Base-by-base conservation (phyloP, 2,113 vertebrate species). In the Xiphias gladius region DNA sequence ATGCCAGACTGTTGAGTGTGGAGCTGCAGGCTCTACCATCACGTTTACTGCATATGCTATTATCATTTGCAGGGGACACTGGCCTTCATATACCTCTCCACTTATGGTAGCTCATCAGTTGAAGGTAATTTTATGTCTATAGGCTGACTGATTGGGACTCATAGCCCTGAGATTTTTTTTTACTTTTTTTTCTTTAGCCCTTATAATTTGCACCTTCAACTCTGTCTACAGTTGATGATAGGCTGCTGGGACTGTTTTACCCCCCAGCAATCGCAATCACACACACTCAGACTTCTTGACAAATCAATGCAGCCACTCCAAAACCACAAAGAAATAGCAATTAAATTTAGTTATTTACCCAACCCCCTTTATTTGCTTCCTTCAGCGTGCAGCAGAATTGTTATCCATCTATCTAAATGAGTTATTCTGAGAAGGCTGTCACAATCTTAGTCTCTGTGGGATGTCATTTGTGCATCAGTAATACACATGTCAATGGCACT, bases 381-480 rank as follows among this genome's bases (percentile, higher is more conserved):
- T 72, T 22, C 32, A 41, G 20, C 28, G 3, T 67, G 73, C 35
- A 14, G 48, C 61, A 39, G 63, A 67, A 65, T 80, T 81, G 74
- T 78, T 80, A 78, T 86, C 87, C 39, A 62, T 83, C 76, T 63
- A 59, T 70, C 79, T 85, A 86, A 91, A 84, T 68, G 73, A 87
- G 81, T 83, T 79, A 85, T 83, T 85, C 52, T 72, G 71, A 73
- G 66, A 77, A 86, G 85, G 85, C 79, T 86, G 90, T 83, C 81
- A 86, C 80, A 77, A 65, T 86, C 80, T 79, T 0, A 0, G 37
- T 88, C 88, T 89, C 90, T 73, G 82, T 37, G 79, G 86, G 84
- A 76, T 12, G 86, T 86, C 85, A 75, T 80, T 80, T 79, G 82
- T 26, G 74, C 84, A 84, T 86, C 88, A 85, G 82, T 86, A 86